phyloP scores from a whole-genome alignment of 2,888 invertebrate genomes.

The Perizoma flavofasciatum region DNA sequence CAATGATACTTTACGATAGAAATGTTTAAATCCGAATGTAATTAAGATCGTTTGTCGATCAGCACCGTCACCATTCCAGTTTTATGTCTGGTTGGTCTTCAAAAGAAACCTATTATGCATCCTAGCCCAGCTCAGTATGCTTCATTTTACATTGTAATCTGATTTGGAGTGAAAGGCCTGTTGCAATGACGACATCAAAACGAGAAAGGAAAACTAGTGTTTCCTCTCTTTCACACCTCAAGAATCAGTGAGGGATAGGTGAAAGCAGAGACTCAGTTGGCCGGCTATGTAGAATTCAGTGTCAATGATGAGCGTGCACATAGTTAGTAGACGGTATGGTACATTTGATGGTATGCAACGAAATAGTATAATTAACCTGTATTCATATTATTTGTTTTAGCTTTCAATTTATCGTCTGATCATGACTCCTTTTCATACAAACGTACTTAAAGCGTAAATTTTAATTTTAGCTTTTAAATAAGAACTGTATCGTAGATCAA shows the following conservation, averaged over 20 bases:
- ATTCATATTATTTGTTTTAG: conserved; percentile 8
- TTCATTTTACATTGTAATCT: background rate
- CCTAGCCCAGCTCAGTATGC: background rate
- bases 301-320: conserved; percentile 59
- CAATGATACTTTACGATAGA: too few relatives aligned
- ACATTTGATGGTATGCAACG: conserved; percentile 39
- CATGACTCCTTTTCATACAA: too few relatives aligned
- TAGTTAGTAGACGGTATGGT: conserved; percentile 40
- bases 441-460: too few relatives aligned
- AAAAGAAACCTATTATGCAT: background rate
- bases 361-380: conserved; percentile 39
- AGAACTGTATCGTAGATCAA: too few relatives aligned
- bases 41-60: too few relatives aligned
- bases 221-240: conserved; percentile 61
- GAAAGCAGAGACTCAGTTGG: conserved; percentile 69
- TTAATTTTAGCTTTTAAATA: too few relatives aligned
- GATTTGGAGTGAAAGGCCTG: conserved; percentile 4
- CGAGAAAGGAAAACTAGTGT: conserved; percentile 76
- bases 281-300: conserved; percentile 77
- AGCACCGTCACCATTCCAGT: too few relatives aligned
- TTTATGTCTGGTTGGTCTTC: too few relatives aligned
- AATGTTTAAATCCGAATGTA: too few relatives aligned
- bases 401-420: background rate
- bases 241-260: conserved; percentile 58
- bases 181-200: conserved; percentile 21